These are phyloP conservation scores for Venusia cambrica DNA, from an alignment of 2,888 invertebrate genomes.

Conservation along the genomic window DNA sequence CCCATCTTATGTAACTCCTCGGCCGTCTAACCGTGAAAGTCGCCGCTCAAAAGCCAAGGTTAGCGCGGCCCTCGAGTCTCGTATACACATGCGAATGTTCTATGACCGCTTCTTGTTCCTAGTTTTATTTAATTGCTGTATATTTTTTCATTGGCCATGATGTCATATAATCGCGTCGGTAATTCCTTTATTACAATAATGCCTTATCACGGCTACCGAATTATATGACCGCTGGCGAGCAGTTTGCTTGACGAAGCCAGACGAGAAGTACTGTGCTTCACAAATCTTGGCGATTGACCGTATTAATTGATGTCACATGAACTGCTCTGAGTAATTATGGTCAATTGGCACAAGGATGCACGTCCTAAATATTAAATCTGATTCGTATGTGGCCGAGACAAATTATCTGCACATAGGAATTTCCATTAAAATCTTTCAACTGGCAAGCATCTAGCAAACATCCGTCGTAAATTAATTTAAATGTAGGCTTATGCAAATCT, in stretches of 20 bases:
- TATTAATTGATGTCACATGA: conserved; percentile 18
- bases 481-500: conserved; percentile 30
- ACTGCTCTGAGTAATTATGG: conserved; percentile 11
- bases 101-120: conserved; percentile 53
- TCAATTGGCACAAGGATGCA: conserved; percentile 14
- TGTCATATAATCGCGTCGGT: conserved; percentile 62
- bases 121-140: conserved; percentile 51
- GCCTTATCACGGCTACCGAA: conserved; percentile 36
- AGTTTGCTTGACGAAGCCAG: too few species aligned
- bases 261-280: conserved; percentile 3
- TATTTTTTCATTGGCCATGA: conserved; percentile 63
- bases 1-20: conserved; percentile 72
- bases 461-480: conserved; percentile 14
- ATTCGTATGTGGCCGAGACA: conserved; percentile 2
- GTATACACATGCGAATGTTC: conserved; percentile 69
- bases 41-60: conserved; percentile 80
- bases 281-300: conserved; percentile 18
- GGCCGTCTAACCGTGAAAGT: conserved; percentile 80
- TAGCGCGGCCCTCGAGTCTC: conserved; percentile 71
- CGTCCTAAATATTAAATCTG: conserved; percentile 6
- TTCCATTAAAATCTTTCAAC: neutral
- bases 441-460: neutral
- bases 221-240: conserved; percentile 25
- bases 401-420: neutral
- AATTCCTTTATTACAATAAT: conserved; percentile 1